Evolutionary conservation across 2,888 invertebrate species (phyloP).

Genomic region (Entomobrya multifasciata): DNA sequence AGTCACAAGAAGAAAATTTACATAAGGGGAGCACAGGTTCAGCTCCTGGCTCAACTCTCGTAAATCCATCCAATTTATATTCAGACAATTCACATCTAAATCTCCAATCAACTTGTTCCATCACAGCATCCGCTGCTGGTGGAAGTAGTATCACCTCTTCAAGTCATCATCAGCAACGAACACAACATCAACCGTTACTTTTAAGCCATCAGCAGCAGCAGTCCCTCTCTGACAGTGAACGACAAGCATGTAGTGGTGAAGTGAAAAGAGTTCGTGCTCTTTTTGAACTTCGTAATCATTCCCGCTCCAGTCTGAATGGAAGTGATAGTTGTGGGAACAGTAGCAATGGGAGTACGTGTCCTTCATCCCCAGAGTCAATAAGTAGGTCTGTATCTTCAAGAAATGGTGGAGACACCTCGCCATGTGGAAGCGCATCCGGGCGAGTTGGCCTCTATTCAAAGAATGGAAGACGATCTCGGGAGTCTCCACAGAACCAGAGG

Average conservation of each 20-base stretch:
- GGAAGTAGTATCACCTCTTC: background rate
- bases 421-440: slow-evolving; percentile 57
- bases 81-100: slow-evolving; percentile 59
- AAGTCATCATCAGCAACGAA: slow-evolving; percentile 50
- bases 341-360: slow-evolving; percentile 71
- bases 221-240: slow-evolving; percentile 47
- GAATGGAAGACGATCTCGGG: slow-evolving; percentile 62
- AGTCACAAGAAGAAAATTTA: slow-evolving; percentile 65
- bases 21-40: slow-evolving; percentile 34
- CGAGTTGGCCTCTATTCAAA: slow-evolving; percentile 60
- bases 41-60: slow-evolving; percentile 52
- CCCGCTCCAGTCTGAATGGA: slow-evolving; percentile 55
- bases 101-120: slow-evolving; percentile 52
- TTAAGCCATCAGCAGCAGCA: slow-evolving; percentile 47
- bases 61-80: slow-evolving; percentile 66
- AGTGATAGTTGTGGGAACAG: slow-evolving; percentile 60
- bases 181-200: slow-evolving; percentile 26
- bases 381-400: slow-evolving; percentile 58
- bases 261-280: slow-evolving; percentile 78
- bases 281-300: slow-evolving; percentile 75
- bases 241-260: slow-evolving; percentile 67
- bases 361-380: slow-evolving; percentile 69
- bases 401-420: slow-evolving; percentile 59
- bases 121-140: background rate
- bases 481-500: slow-evolving; percentile 56